phyloP scores from a whole-genome alignment of 2,888 invertebrate genomes.

The Eulithis prunata region DNA sequence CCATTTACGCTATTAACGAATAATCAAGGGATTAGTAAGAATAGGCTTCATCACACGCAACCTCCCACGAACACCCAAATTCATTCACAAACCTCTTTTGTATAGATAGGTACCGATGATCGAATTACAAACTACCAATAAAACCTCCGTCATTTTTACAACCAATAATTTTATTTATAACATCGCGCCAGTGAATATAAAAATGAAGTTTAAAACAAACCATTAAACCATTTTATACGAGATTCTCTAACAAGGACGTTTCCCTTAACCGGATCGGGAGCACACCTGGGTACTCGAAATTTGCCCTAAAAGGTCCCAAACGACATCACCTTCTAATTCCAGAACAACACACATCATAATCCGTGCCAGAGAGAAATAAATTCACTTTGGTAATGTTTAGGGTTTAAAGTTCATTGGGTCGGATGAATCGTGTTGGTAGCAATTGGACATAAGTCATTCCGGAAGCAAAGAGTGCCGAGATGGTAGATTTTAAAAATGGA shows the following conservation, averaged over 20 bases:
- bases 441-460: constrained; percentile 81
- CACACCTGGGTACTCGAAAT: constrained; percentile 84
- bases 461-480: constrained; percentile 80
- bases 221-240: constrained; percentile 83
- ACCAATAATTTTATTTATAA: constrained; percentile 70
- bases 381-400: constrained; percentile 37
- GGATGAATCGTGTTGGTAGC: constrained; percentile 57
- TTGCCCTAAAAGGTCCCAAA: constrained; percentile 82
- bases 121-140: constrained; percentile 69
- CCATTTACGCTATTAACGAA: constrained; percentile 47
- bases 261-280: constrained; percentile 84
- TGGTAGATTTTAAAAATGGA: constrained; percentile 85
- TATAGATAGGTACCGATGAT: constrained; percentile 48
- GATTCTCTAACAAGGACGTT: constrained; percentile 83
- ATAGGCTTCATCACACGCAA: constrained; percentile 37
- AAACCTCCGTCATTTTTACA: constrained; percentile 67
- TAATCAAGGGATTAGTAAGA: constrained; percentile 49
- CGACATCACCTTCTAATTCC: constrained; percentile 56
- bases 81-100: constrained; percentile 56
- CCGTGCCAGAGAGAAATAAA: constrained; percentile 39
- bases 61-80: constrained; percentile 56
- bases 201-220: constrained; percentile 84
- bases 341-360: constrained; percentile 53
- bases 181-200: constrained; percentile 71
- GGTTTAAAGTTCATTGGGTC: constrained; percentile 49